Evolutionary conservation across 2,888 invertebrate species (phyloP).

Genomic region (Torymus texanus): DNA sequence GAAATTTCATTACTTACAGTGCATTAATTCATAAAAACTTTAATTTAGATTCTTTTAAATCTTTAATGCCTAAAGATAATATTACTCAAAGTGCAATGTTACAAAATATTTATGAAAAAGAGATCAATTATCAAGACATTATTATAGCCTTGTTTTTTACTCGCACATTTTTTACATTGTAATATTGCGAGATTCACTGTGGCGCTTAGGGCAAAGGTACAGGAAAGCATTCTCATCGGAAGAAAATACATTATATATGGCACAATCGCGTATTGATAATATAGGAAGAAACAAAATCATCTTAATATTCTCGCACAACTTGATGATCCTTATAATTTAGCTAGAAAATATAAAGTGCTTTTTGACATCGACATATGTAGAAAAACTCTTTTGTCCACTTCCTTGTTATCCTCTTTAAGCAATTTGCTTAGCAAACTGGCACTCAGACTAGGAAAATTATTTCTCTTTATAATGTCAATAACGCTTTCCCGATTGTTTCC

Average conservation of each 20-base stretch:
- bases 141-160: no score
- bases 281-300: background rate
- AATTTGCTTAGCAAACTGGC: background rate
- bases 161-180: background rate
- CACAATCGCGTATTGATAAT: no score
- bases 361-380: constrained; percentile 43
- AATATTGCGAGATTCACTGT: constrained; percentile 14
- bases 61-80: no score
- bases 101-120: no score
- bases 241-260: background rate
- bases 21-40: no score
- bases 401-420: constrained; percentile 8
- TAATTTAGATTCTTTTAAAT: no score
- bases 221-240: background rate
- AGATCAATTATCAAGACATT: no score
- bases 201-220: background rate
- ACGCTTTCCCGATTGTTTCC: background rate
- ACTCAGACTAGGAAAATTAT: constrained; percentile 12
- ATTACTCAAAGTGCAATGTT: no score
- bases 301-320: constrained; percentile 8
- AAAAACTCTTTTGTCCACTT: constrained; percentile 20
- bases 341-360: constrained; percentile 55
- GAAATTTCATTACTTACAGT: no score
- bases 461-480: no score
- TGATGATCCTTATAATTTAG: constrained; percentile 20